These are phyloP conservation scores for Botia almorhae DNA, from an alignment of 2,797 vertebrate genomes.

Conservation along the genomic window DNA sequence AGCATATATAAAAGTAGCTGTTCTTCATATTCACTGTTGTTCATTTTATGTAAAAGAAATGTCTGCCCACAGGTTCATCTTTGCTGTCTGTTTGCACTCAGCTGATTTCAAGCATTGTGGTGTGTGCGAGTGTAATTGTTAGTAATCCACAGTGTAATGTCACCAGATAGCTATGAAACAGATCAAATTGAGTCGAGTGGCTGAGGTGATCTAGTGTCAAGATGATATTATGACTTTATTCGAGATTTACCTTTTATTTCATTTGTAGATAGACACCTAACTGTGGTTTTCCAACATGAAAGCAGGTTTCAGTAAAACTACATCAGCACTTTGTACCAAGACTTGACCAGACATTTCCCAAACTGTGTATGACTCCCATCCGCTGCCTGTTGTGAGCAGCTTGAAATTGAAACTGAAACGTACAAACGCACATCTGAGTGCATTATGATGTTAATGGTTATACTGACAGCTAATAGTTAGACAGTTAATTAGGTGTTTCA, in stretches of 20 bases:
- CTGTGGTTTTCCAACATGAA: conserved; percentile 65
- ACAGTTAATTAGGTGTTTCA: too few species aligned
- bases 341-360: neutral
- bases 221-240: too few species aligned
- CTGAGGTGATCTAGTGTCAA: too few species aligned
- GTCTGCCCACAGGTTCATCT: neutral
- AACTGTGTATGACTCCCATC: neutral
- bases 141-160: too few species aligned
- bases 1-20: too few species aligned
- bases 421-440: neutral
- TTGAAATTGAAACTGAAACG: too few species aligned
- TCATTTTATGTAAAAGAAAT: neutral
- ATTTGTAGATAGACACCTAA: conserved; percentile 21
- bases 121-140: neutral
- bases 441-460: neutral
- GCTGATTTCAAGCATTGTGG: neutral
- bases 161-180: too few species aligned
- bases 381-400: too few species aligned
- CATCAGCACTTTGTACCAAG: conserved; percentile 59
- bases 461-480: too few species aligned
- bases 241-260: too few species aligned
- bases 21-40: neutral
- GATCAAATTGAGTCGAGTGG: too few species aligned
- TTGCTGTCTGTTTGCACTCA: neutral
- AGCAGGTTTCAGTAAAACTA: conserved; percentile 57